These are phyloP conservation scores for Eilema sororculum DNA, from an alignment of 2,888 invertebrate genomes.

Conservation along the genomic window DNA sequence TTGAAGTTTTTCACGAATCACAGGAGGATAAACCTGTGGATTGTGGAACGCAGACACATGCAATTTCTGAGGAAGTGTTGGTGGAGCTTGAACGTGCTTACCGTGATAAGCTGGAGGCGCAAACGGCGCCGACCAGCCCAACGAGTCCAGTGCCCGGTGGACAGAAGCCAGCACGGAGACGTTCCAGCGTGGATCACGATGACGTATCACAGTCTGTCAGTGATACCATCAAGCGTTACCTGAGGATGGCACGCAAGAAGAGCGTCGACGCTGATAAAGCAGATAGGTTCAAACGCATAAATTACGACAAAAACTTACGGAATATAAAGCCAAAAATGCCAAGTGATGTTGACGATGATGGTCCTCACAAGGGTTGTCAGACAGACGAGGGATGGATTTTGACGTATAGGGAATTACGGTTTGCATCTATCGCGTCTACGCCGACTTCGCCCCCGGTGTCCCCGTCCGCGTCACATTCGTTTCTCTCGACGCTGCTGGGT, in stretches of 20 bases:
- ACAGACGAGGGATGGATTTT: constrained; percentile 92
- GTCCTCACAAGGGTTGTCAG: constrained; percentile 91
- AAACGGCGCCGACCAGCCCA: constrained; percentile 76
- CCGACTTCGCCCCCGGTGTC: constrained; percentile 85
- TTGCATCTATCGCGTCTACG: constrained; percentile 74
- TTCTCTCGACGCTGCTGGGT: constrained; percentile 75
- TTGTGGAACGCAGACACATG: constrained; percentile 88
- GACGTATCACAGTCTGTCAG: constrained; percentile 95
- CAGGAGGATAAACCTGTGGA: constrained; percentile 85
- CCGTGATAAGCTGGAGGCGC: constrained; percentile 76
- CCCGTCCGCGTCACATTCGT: constrained; percentile 80
- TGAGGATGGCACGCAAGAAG: constrained; percentile 95
- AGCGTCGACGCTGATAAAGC: constrained; percentile 93
- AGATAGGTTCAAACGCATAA: constrained; percentile 94
- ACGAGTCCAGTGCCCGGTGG: constrained; percentile 76
- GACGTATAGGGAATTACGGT: constrained; percentile 75
- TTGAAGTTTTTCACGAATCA: constrained; percentile 89
- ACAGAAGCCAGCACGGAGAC: constrained; percentile 83
- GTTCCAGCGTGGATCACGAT: constrained; percentile 94
- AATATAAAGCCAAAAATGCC: constrained; percentile 93
- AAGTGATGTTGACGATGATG: constrained; percentile 93
- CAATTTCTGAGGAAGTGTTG: constrained; percentile 86
- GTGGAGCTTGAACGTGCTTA: constrained; percentile 82
- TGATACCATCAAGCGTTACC: constrained; percentile 94
- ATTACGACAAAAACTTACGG: constrained; percentile 94